Evolutionary conservation across 23 tunicate species (phyloP).

Genomic region (Styela clava): DNA sequence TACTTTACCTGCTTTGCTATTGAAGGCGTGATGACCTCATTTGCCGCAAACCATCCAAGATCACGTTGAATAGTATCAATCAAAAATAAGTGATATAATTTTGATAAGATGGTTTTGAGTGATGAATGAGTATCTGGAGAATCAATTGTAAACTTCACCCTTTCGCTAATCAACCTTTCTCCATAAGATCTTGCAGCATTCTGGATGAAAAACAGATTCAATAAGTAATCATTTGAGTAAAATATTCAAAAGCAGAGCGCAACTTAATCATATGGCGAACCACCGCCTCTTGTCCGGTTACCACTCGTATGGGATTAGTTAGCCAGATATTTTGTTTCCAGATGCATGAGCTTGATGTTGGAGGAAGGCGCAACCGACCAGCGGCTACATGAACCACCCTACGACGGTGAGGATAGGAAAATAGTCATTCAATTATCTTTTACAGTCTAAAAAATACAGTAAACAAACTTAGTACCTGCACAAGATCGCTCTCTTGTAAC

Average conservation of each 20-base stretch:
- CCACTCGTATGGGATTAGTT: no score
- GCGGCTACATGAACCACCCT: no score
- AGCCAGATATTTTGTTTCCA: no score
- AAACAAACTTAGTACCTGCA: no score
- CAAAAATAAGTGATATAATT: constrained; percentile 54
- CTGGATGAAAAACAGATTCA: constrained; percentile 34
- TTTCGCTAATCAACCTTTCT: constrained; percentile 58
- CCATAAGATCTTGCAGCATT: constrained; percentile 84
- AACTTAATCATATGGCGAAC: no score
- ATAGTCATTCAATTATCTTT: no score
- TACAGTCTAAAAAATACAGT: no score
- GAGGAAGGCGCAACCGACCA: no score
- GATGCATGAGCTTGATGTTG: no score
- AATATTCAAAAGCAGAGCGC: no score
- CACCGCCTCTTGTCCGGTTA: no score
- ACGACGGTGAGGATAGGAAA: no score
- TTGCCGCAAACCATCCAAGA: constrained; percentile 84
- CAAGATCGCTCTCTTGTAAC: constrained; percentile 90
- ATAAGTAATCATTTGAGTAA: neutral
- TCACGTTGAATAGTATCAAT: constrained; percentile 73
- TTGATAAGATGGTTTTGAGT: constrained; percentile 54
- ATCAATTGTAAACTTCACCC: constrained; percentile 44
- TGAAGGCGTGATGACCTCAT: constrained; percentile 52
- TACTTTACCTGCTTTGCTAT: constrained; percentile 54
- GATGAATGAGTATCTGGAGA: constrained; percentile 50